Conservation (phyloP, 1,140 invertebrate genomes). For the Drosophila subpulchrella region DNA sequence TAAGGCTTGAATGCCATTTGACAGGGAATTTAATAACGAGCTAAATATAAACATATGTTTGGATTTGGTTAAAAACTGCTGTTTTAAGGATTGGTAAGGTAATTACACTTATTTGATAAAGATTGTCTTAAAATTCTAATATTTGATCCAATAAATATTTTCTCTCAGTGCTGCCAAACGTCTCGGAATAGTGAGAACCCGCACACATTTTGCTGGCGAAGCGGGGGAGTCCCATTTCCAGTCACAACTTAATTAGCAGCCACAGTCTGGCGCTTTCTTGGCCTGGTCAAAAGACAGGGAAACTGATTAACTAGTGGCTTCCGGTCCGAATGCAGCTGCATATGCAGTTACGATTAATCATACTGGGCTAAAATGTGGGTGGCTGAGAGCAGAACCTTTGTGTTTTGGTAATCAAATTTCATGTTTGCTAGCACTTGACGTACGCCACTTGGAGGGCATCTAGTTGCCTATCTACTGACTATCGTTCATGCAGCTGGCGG, state of each 20-base stretch:
- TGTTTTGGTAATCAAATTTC: constrained; percentile 65
- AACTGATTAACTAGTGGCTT: constrained; percentile 32
- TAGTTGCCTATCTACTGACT: constrained; percentile 4
- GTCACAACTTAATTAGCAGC: constrained; percentile 39
- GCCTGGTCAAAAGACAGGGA: constrained; percentile 3
- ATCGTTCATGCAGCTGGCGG: constrained; percentile 45
- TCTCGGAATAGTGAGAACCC: constrained; percentile 46
- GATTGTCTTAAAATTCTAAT: no score
- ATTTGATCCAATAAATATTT: background rate
- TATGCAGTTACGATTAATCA: constrained; percentile 42
- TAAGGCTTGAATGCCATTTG: no score
- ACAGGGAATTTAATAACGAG: no score
- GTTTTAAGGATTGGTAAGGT: no score
- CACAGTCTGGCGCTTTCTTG: background rate
- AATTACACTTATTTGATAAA: no score
- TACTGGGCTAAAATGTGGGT: background rate
- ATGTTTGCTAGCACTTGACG: constrained; percentile 58
- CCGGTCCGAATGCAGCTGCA: constrained; percentile 28
- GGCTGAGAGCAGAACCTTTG: constrained; percentile 4
- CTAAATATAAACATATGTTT: no score
- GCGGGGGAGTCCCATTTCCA: constrained; percentile 1
- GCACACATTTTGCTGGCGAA: constrained; percentile 33
- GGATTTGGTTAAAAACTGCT: no score
- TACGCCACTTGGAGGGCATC: constrained; percentile 17
- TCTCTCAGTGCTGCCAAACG: background rate